Evolutionary conservation across 2,797 vertebrate species (phyloP), one percentile per base, ranked within the genome.

Genomic region (Ctenopoma kingsleyae): DNA sequence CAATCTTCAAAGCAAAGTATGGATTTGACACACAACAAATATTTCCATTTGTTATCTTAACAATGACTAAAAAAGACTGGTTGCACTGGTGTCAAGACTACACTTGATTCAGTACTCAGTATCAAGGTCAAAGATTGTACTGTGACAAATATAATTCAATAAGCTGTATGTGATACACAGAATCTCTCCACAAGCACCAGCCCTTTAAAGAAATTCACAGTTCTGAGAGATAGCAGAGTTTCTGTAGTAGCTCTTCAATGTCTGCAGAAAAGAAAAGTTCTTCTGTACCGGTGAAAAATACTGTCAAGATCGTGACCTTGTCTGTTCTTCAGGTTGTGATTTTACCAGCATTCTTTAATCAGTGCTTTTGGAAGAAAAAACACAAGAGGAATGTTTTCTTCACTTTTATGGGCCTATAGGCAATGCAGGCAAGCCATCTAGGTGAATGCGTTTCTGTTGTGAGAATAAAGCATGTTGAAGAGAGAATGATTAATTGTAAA

Each of bases 301-400:
- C 27, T 52, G 17, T 35, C 36, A 63, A 35, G 16, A 59, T 48
- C 46, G 19, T 20, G 25, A 61, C 71, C 74, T 71, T 63, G 50
- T 66, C 13, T 58, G 27, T 72, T 74, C 17, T 74, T 56, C 20
- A 67, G 27, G n/a, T 44, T 43, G 22, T 36, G 22, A 63, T 55
- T 85, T 64, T 46, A 78, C 35, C 16, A 49, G 57, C 23, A 52
- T 72, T 78, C 23, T 58, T 60, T 13, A 64, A 58, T 60, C 49
- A 36, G 48, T 63, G 44, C 44, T 57, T 64, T 58, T 10, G n/a
- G n/a, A 59, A 47, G 12, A 32, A 48, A 48, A 6, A 50, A 30
- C 52, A 48, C 6, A 41, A 50, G n/a, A 40, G 9, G 55, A 48
- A n/a, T 5, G 9, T 57, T 47, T 64, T 60, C 17, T 46, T 56